Conservation (phyloP, 2,797 vertebrate species). For the Glyptemys insculpta region DNA sequence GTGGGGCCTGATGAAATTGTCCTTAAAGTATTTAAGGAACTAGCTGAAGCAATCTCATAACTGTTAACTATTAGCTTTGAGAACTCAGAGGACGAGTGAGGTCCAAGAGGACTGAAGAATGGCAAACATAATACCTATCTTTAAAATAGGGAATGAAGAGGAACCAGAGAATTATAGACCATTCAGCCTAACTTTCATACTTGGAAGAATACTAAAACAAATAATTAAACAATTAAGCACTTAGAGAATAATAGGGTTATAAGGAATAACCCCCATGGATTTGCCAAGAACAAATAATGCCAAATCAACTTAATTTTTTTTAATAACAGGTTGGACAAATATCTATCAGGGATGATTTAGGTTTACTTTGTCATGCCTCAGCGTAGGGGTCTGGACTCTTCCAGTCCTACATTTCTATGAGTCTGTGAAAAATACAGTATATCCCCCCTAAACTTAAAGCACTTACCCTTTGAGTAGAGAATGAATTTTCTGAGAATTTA, state of each 20-base stretch:
- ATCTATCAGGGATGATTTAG: neutral
- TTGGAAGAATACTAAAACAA: neutral
- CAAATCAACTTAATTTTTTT: neutral
- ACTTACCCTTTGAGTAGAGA: neutral
- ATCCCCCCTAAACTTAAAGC: neutral
- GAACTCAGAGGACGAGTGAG: neutral
- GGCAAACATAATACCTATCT: neutral
- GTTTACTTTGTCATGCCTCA: neutral
- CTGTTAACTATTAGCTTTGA: neutral
- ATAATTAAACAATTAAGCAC: neutral
- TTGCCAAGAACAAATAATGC: neutral
- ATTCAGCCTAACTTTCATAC: neutral
- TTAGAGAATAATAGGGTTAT: neutral
- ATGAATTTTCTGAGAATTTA: neutral
- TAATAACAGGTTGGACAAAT: neutral
- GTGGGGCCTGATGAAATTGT: neutral
- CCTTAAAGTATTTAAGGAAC: neutral
- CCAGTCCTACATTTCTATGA: neutral
- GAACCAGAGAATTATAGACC: neutral
- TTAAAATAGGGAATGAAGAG: neutral
- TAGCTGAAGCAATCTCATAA: neutral
- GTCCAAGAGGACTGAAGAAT: neutral
- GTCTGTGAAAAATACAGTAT: neutral
- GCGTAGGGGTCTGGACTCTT: neutral
- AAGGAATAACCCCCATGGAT: neutral